Percentiles rank a stretch among this genome's conserved stretches.
phyloP scores from a whole-genome alignment of 2,888 invertebrate species.

The Nudaria mundana region DNA sequence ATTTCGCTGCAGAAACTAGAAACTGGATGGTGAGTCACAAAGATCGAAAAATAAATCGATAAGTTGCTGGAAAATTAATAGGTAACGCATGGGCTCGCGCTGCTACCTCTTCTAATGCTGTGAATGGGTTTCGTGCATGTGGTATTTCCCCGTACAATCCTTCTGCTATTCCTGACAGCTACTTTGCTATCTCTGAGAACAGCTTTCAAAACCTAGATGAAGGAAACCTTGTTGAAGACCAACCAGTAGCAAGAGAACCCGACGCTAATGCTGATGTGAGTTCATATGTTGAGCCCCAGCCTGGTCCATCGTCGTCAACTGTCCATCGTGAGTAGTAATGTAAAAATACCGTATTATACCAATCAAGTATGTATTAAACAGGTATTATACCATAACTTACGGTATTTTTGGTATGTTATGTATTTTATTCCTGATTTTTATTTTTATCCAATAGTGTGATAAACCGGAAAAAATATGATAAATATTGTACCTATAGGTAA shows the following conservation, averaged over 20 bases:
- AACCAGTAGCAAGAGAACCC: conserved; percentile 7
- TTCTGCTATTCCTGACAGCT: conserved; percentile 22
- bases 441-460: too few species aligned
- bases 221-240: conserved; percentile 14
- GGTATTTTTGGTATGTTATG: too few species aligned
- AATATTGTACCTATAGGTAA: too few species aligned
- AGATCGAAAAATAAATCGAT: conserved; percentile 25
- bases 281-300: conserved; percentile 10
- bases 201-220: conserved; percentile 2
- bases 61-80: conserved; percentile 19
- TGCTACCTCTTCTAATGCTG: conserved; percentile 23
- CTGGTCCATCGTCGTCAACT: conserved; percentile 12
- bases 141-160: conserved; percentile 26
- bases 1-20: neutral
- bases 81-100: conserved; percentile 23
- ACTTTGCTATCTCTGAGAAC: conserved; percentile 1
- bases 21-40: conserved; percentile 10
- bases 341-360: too few species aligned
- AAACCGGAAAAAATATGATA: too few species aligned
- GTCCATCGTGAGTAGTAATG: conserved; percentile 2
- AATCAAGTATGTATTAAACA: too few species aligned
- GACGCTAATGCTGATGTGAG: conserved; percentile 8
- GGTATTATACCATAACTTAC: too few species aligned
- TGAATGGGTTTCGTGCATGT: conserved; percentile 22
- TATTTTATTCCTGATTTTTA: too few species aligned